A percentile compares a stretch with the other conserved stretches of the same genome.
Conservation (phyloP, 2,888 invertebrate species). For the Drosophila rubida region DNA sequence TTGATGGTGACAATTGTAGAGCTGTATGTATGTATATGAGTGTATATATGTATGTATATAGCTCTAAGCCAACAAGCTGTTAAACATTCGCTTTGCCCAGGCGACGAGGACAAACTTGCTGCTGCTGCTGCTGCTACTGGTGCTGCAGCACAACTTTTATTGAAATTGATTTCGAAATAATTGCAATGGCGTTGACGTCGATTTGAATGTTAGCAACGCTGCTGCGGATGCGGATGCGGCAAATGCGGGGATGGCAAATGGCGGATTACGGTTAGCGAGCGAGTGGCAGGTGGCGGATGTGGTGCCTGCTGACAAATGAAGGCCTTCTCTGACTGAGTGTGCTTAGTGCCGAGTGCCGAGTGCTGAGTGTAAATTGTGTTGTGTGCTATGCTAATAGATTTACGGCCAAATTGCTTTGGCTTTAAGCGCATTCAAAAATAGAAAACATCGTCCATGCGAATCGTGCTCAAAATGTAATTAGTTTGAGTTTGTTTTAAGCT, state of each 20-base stretch:
- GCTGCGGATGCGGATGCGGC: constrained; percentile 10
- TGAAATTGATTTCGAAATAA: constrained; percentile 81
- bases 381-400: constrained; percentile 60
- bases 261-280: not conserved
- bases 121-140: constrained; percentile 23
- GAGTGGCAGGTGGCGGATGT: constrained; percentile 5
- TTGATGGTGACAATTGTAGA: constrained; percentile 44
- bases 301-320: constrained; percentile 41
- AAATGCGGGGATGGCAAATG: not conserved
- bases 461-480: constrained; percentile 65
- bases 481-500: constrained; percentile 6
- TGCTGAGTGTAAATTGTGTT: not conserved
- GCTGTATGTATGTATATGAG: not conserved
- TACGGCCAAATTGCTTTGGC: constrained; percentile 50
- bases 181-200: constrained; percentile 74
- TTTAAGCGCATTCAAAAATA: constrained; percentile 43
- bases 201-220: constrained; percentile 59
- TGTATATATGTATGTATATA: not conserved
- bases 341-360: not conserved
- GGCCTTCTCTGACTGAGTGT: constrained; percentile 12
- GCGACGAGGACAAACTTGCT: constrained; percentile 34
- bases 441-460: too few species aligned
- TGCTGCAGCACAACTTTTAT: constrained; percentile 65
- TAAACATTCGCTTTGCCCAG: constrained; percentile 54
- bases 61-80: constrained; percentile 74